phyloP scores from a whole-genome alignment of 2,888 invertebrate genomes.

The Trissoscelio sp. region DNA sequence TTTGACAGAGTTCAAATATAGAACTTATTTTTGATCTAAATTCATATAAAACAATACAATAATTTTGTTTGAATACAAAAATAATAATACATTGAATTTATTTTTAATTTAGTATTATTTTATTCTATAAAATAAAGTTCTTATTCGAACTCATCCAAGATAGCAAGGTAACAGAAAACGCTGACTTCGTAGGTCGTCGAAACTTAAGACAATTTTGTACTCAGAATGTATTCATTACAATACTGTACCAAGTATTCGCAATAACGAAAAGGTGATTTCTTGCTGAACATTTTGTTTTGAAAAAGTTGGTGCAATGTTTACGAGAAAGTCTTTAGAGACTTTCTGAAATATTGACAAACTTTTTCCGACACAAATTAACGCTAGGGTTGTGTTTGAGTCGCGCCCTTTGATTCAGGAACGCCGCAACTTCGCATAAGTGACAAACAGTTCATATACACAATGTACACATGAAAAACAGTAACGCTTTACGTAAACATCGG shows the following conservation, averaged over 20 bases:
- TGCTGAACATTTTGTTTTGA: conserved; percentile 2
- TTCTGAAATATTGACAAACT: conserved; percentile 1
- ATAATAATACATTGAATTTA: too few species aligned
- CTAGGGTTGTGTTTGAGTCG: not conserved
- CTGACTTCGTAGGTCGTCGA: conserved; percentile 26
- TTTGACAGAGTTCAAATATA: not conserved
- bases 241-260: conserved; percentile 52
- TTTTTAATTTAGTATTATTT: too few species aligned
- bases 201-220: conserved; percentile 59
- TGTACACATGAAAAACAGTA: conserved; percentile 66
- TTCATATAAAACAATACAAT: too few species aligned
- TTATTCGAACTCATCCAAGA: conserved; percentile 9
- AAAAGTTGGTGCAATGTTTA: conserved; percentile 7
- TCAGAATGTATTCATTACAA: conserved; percentile 55
- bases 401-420: conserved; percentile 6
- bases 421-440: conserved; percentile 45
- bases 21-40: conserved; percentile 2
- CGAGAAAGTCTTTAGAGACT: not conserved
- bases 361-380: conserved; percentile 1
- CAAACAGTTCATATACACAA: conserved; percentile 65
- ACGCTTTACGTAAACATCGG: conserved; percentile 58
- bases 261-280: conserved; percentile 33
- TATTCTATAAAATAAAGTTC: not conserved
- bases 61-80: too few species aligned
- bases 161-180: conserved; percentile 45